phyloP scores from a whole-genome alignment of 1,140 invertebrate species.

The Drosophila tani region DNA sequence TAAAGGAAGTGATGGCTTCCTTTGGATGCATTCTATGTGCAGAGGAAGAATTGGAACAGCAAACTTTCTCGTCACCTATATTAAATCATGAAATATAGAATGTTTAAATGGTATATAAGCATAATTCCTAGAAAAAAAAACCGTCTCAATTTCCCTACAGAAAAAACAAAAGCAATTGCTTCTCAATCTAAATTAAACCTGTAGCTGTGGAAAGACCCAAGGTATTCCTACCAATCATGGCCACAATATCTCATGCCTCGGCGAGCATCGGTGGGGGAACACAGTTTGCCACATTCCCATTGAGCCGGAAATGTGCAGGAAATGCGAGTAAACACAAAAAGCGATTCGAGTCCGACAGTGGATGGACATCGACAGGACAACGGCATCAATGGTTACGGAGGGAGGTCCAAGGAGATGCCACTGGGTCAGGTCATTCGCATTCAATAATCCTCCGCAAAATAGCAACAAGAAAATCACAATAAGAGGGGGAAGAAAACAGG shows the following conservation, averaged over 20 bases:
- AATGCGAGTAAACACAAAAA: constrained; percentile 55
- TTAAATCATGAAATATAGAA: no score
- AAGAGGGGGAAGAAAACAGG: neutral
- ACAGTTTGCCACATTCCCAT: constrained; percentile 57
- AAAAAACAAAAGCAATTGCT: constrained; percentile 11
- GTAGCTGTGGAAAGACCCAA: constrained; percentile 11
- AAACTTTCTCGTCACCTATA: no score
- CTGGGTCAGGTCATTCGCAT: constrained; percentile 48
- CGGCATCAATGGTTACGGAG: constrained; percentile 13
- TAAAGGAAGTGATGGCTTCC: constrained; percentile 5
- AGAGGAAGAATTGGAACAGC: neutral
- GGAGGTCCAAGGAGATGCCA: constrained; percentile 12
- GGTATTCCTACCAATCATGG: constrained; percentile 64
- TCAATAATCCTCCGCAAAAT: constrained; percentile 42
- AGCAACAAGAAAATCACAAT: constrained; percentile 46
- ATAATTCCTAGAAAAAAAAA: neutral
- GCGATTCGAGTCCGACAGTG: constrained; percentile 44
- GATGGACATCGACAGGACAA: constrained; percentile 31
- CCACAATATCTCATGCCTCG: constrained; percentile 39
- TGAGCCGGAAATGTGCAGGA: constrained; percentile 61
- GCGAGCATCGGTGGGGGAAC: constrained; percentile 6
- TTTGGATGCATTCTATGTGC: constrained; percentile 12
- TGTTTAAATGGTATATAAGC: neutral
- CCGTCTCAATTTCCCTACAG: neutral
- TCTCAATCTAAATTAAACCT: constrained; percentile 29